Percentiles rank a stretch among this genome's conserved stretches.
phyloP scores from a whole-genome alignment of 2,888 invertebrate genomes.

The Chrysolina americana region DNA sequence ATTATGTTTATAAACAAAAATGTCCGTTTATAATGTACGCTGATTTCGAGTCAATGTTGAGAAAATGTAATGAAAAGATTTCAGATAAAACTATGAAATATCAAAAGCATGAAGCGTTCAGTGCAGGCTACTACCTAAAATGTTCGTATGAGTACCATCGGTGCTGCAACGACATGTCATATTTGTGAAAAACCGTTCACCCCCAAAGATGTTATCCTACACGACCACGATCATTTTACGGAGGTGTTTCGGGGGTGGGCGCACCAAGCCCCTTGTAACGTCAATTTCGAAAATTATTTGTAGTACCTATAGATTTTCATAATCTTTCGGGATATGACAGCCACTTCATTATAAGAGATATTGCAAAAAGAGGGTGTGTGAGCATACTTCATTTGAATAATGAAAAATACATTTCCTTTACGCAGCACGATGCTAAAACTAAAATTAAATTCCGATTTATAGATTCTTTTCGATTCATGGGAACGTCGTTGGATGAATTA shows the following conservation, averaged over 20 bases:
- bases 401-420: no score
- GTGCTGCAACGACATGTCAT: background rate
- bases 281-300: constrained; percentile 55
- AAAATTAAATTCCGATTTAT: constrained; percentile 36
- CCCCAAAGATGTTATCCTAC: constrained; percentile 46
- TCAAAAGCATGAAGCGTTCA: constrained; percentile 36
- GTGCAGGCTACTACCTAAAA: constrained; percentile 53
- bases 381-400: constrained; percentile 58
- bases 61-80: background rate
- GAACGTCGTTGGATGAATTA: background rate
- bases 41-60: constrained; percentile 11
- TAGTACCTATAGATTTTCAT: constrained; percentile 61
- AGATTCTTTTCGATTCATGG: constrained; percentile 29
- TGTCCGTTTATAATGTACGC: constrained; percentile 26
- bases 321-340: constrained; percentile 59
- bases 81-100: background rate
- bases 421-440: constrained; percentile 43
- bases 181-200: constrained; percentile 31
- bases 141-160: constrained; percentile 43
- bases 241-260: constrained; percentile 36
- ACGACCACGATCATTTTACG: constrained; percentile 28
- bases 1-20: constrained; percentile 27
- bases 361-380: constrained; percentile 51
- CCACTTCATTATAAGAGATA: constrained; percentile 59
- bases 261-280: constrained; percentile 58